Conservation (phyloP, 2,797 vertebrate genomes). For the Gymnocypris eckloni region DNA sequence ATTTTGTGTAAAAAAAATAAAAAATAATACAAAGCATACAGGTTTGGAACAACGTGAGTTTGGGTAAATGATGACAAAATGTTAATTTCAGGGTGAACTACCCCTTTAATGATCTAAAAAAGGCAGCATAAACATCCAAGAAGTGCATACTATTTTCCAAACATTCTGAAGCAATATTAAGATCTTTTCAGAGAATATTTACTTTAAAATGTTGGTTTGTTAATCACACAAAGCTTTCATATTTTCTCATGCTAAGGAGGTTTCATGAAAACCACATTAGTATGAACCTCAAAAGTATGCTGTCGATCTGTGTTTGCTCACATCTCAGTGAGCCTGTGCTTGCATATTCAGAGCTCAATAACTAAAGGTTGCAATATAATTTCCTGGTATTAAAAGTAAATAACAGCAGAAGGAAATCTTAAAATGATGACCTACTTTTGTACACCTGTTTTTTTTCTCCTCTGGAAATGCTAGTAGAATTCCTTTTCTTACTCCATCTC, state of each 20-base stretch:
- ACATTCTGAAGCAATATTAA: neutral
- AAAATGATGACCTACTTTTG: conserved; percentile 10
- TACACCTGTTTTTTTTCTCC: neutral
- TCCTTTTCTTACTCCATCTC: conserved; percentile 15
- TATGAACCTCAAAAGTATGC: neutral
- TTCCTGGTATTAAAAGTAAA: conserved; percentile 29
- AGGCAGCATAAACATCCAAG: no score
- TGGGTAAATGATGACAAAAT: no score
- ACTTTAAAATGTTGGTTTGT: neutral
- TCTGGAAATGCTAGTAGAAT: neutral
- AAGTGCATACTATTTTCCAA: no score
- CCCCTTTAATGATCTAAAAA: no score
- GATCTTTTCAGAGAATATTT: neutral
- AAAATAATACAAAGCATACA: no score
- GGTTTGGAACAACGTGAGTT: no score
- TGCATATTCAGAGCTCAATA: conserved; percentile 30
- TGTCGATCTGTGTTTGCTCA: neutral
- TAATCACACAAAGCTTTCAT: neutral
- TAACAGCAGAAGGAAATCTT: conserved; percentile 20
- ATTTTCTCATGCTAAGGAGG: neutral
- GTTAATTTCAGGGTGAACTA: no score
- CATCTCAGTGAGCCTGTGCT: conserved; percentile 2
- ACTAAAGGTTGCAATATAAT: conserved; percentile 30
- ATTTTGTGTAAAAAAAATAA: no score
- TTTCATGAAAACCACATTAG: neutral